Percentiles rank a stretch among this genome's conserved stretches.
phyloP scores from a whole-genome alignment of 2,888 invertebrate species.

The Rhagonycha fulva region DNA sequence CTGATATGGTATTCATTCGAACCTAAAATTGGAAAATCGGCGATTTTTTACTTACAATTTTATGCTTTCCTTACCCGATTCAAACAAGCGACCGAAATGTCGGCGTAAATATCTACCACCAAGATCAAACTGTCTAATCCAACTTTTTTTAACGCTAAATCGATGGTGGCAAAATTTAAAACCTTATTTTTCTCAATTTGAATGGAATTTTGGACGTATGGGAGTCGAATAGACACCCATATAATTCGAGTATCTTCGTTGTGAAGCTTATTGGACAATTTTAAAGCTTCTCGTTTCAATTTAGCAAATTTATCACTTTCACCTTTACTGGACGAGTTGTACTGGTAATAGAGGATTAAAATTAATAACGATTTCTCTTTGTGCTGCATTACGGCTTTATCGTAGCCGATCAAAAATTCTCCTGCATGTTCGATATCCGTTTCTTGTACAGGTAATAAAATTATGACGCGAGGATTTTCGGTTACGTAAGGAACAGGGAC shows the following conservation, averaged over 20 bases:
- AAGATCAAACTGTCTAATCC: constrained; percentile 75
- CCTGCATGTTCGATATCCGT: constrained; percentile 61
- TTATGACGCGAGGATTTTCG: constrained; percentile 81
- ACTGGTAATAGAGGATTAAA: constrained; percentile 72
- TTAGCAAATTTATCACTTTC: constrained; percentile 50
- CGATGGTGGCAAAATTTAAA: constrained; percentile 65
- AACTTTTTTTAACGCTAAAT: constrained; percentile 71
- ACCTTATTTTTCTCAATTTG: constrained; percentile 50
- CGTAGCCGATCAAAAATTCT: constrained; percentile 74
- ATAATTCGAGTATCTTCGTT: constrained; percentile 69
- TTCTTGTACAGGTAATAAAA: constrained; percentile 73
- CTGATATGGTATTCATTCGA: constrained; percentile 91
- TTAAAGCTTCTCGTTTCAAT: constrained; percentile 67
- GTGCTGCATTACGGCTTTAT: constrained; percentile 66
- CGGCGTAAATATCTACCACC: constrained; percentile 68
- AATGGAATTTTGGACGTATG: constrained; percentile 47
- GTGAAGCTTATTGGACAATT: constrained; percentile 67
- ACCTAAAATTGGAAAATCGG: constrained; percentile 59
- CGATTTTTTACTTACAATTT: not conserved
- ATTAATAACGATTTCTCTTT: constrained; percentile 80
- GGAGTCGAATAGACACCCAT: constrained; percentile 72
- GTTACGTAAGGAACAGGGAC: constrained; percentile 94
- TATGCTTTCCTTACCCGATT: constrained; percentile 73
- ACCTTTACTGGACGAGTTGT: constrained; percentile 67
- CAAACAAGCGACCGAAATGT: constrained; percentile 81